Evolutionary conservation across 2,888 invertebrate species (phyloP), one percentile per base, ranked within the genome.

Genomic region (Agrypnus murinus): DNA sequence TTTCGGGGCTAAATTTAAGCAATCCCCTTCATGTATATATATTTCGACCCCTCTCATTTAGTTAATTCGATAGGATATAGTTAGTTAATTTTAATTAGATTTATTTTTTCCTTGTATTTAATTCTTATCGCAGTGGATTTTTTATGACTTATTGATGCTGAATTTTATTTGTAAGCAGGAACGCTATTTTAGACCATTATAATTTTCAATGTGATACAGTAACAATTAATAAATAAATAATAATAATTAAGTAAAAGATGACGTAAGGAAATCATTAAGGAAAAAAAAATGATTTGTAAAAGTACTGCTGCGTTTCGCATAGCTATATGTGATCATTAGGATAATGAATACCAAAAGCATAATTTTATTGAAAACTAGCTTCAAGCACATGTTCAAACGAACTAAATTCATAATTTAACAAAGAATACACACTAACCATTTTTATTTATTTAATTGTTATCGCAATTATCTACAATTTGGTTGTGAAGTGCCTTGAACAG

Each of bases 1-100:
- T 81, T 80, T 76, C 75, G 74, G 64, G 34, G 5, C 53, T 46
- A 43, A 71, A 70, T 65, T 65, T 62, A 65, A 65, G 65, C 48
- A 65, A 36, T 65, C 60, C 36, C 65, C 59, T 70, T 59, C 45
- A 34, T 25, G n/a, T n/a, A 25, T 25, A 25, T 25, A 25, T 46
- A 53, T 55, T 67, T 10, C 58, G 36, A 46, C 59, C 59, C 58
- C 70, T 59, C 60, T 60, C 53, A 70, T 43, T 65, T 64, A 59
- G 50, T 65, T 45, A 69, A 57, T 55, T 50, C 64, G 46, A 58
- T 65, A 58, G 19, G 40, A 58, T 59, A 59, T 48, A 38, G 48
- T 59, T 69, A 50, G 38, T 60, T 69, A 53, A 68, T 62, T 43
- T 62, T 62, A 68, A 68, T 43, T 62, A 55, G 36, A 36, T 17